A percentile compares a stretch with the other conserved stretches of the same genome.
Evolutionary conservation across 2,888 invertebrate genomes (phyloP).

Genomic region (Conistra vaccinii): DNA sequence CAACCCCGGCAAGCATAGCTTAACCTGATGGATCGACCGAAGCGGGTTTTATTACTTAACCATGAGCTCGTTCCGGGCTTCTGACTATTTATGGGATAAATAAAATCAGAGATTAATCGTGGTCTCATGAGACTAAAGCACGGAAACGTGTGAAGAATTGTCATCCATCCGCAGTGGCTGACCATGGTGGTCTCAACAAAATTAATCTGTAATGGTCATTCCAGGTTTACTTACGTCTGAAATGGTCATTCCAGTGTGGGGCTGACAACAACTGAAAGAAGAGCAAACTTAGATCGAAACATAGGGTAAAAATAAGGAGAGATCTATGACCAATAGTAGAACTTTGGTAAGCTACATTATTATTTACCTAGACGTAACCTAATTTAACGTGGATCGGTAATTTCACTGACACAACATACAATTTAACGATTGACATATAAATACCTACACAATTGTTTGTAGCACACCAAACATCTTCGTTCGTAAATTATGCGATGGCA

Average conservation of each 20-base stretch:
- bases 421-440: constrained; percentile 20
- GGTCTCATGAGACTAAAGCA: not conserved
- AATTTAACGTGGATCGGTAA: constrained; percentile 6
- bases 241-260: not conserved
- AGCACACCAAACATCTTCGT: constrained; percentile 54
- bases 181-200: not conserved
- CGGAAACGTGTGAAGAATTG: not conserved
- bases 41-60: too few relatives aligned
- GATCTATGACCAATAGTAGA: not conserved
- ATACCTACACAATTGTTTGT: constrained; percentile 20
- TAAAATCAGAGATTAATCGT: not conserved
- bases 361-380: not conserved
- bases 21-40: too few relatives aligned
- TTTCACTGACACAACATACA: constrained; percentile 3
- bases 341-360: not conserved
- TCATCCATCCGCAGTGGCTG: not conserved
- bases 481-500: constrained; percentile 79
- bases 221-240: not conserved
- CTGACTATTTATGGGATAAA: not conserved
- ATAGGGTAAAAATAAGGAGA: too few relatives aligned
- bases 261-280: not conserved
- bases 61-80: too few relatives aligned
- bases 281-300: not conserved
- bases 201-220: not conserved
- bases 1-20: too few relatives aligned